These are phyloP conservation scores for Sula dactylatra DNA, from an alignment of 2,113 vertebrate species.

Conservation along the genomic window DNA sequence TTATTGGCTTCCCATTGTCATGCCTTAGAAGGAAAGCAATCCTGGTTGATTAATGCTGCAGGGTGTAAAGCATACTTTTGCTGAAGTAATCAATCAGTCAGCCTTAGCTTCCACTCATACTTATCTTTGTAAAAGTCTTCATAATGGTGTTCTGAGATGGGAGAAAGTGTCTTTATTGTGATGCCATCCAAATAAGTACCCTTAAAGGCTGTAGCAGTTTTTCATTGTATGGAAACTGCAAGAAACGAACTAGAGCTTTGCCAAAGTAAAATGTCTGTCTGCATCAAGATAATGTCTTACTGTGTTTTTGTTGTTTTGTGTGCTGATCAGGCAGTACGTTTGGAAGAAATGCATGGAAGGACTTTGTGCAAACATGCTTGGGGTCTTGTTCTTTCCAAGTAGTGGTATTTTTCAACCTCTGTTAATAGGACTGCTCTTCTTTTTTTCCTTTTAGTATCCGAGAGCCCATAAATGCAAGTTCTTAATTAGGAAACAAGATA, in stretches of 20 bases:
- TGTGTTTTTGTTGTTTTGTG: neutral
- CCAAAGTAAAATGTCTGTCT: neutral
- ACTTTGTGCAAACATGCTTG: neutral
- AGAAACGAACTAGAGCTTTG: neutral
- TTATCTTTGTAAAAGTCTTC: neutral
- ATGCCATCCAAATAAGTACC: neutral
- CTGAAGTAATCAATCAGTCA: neutral
- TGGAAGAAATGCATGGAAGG: neutral
- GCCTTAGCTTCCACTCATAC: neutral
- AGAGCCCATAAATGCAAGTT: neutral
- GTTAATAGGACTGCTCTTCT: neutral
- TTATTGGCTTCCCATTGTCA: neutral
- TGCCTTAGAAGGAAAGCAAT: neutral
- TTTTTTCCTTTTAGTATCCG: neutral
- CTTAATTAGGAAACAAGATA: slow-evolving; percentile 36
- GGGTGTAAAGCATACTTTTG: neutral
- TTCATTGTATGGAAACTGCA: neutral
- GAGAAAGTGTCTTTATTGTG: neutral
- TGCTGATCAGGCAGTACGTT: neutral
- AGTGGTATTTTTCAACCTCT: neutral
- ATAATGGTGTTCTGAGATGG: neutral
- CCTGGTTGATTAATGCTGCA: neutral
- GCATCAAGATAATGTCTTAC: neutral
- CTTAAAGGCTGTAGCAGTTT: neutral
- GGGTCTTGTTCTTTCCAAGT: neutral